These are phyloP conservation scores for Abramis brama DNA, from an alignment of 2,113 vertebrate species.

Conservation along the genomic window DNA sequence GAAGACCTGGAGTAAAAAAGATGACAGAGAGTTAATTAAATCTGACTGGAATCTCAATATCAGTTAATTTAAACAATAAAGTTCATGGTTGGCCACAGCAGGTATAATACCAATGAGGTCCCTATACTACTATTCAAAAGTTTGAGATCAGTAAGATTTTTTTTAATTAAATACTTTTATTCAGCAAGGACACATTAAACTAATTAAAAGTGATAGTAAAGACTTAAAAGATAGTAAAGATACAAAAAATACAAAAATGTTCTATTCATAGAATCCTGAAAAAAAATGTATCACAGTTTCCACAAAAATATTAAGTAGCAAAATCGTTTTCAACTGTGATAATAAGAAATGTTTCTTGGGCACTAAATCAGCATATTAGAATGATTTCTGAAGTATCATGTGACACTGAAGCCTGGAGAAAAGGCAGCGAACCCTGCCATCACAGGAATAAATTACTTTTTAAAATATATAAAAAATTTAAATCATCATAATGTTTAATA, in stretches of 20 bases:
- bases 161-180: background rate
- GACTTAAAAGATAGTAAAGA: background rate
- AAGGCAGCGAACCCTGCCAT: background rate
- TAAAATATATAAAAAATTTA: too few relatives aligned
- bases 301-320: too few relatives aligned
- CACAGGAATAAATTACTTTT: background rate
- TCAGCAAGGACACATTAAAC: background rate
- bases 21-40: background rate
- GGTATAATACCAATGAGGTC: background rate
- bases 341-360: too few relatives aligned
- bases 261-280: too few relatives aligned
- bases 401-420: background rate
- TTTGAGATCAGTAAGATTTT: background rate
- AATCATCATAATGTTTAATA: too few relatives aligned
- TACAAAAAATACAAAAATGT: background rate
- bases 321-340: too few relatives aligned
- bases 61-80: background rate
- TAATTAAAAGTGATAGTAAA: background rate
- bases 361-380: too few relatives aligned
- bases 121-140: background rate
- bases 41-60: background rate
- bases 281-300: too few relatives aligned
- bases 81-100: background rate
- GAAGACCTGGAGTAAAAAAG: constrained; percentile 78
- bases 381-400: background rate